Conservation (phyloP, 2,113 vertebrate genomes). For the Nematolebias whitei region DNA sequence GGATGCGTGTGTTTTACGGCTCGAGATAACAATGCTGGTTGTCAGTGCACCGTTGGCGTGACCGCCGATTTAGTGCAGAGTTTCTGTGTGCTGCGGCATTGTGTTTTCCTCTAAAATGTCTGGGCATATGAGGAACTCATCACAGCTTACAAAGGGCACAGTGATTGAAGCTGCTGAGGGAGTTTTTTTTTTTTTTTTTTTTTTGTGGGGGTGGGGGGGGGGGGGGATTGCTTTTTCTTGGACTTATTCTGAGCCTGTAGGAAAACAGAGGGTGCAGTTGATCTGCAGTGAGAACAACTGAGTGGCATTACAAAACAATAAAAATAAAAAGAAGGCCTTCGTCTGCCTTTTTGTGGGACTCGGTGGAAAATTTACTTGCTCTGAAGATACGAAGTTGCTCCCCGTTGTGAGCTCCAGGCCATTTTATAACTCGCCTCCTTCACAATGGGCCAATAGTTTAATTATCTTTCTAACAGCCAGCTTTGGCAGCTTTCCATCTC, state of each 20-base stretch:
- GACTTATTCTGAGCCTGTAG: conserved; percentile 17
- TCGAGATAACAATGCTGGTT: conserved; percentile 11
- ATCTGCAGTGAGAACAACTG: conserved; percentile 21
- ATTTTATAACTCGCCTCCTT: conserved; percentile 47
- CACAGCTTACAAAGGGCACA: conserved; percentile 29
- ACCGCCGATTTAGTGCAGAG: conserved; percentile 14
- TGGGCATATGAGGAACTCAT: conserved; percentile 55
- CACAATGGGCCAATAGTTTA: conserved; percentile 67
- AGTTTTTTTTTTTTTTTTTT: conserved; percentile 5
- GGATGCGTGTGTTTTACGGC: neutral
- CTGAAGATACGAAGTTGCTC: conserved; percentile 48
- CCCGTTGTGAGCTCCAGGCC: conserved; percentile 42
- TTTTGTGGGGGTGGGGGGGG: no score
- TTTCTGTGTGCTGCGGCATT: conserved; percentile 39
- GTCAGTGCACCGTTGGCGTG: conserved; percentile 16
- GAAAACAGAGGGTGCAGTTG: conserved; percentile 13
- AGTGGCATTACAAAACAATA: neutral
- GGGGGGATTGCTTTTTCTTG: conserved; percentile 40
- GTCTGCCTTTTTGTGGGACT: conserved; percentile 50
- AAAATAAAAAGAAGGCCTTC: conserved; percentile 13
- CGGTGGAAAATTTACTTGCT: conserved; percentile 59
- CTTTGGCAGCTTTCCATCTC: conserved; percentile 54
- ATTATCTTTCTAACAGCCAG: conserved; percentile 65
- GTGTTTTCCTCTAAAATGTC: conserved; percentile 53
- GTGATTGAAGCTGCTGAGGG: conserved; percentile 39